phyloP scores from a whole-genome alignment of 2,797 vertebrate genomes.

The Amniataba percoides region DNA sequence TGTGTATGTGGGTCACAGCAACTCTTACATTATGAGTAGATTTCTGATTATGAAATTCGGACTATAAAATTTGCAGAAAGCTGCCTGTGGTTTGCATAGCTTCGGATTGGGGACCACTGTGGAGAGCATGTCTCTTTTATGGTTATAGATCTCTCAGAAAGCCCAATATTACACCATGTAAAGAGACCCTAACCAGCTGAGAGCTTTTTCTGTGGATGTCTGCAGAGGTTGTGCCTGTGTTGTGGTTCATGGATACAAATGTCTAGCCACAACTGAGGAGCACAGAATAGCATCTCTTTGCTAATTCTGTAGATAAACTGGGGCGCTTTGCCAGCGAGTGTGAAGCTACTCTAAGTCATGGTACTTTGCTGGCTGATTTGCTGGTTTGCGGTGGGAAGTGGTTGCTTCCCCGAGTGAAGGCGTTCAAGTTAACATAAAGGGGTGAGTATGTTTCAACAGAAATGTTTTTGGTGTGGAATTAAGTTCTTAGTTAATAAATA shows the following conservation, averaged over 20 bases:
- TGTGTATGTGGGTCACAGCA: background rate
- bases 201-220: background rate
- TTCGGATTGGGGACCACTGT: background rate
- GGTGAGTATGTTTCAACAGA: too few relatives aligned
- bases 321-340: background rate
- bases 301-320: too few relatives aligned
- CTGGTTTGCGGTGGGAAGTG: too few relatives aligned
- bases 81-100: background rate
- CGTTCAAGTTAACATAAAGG: background rate
- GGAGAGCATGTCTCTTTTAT: background rate
- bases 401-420: too few relatives aligned
- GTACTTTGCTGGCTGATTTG: background rate
- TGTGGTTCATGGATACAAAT: background rate
- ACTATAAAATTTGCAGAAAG: background rate
- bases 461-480: too few relatives aligned
- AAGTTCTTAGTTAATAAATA: too few relatives aligned
- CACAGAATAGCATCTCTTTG: too few relatives aligned
- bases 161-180: background rate
- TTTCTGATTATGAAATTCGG: background rate
- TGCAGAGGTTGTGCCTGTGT: background rate
- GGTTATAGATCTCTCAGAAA: background rate
- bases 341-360: background rate
- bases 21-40: background rate
- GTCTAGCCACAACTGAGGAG: background rate
- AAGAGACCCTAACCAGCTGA: background rate